Conservation (phyloP, 2,113 vertebrate species). For the Phalacrocorax pelagicus region DNA sequence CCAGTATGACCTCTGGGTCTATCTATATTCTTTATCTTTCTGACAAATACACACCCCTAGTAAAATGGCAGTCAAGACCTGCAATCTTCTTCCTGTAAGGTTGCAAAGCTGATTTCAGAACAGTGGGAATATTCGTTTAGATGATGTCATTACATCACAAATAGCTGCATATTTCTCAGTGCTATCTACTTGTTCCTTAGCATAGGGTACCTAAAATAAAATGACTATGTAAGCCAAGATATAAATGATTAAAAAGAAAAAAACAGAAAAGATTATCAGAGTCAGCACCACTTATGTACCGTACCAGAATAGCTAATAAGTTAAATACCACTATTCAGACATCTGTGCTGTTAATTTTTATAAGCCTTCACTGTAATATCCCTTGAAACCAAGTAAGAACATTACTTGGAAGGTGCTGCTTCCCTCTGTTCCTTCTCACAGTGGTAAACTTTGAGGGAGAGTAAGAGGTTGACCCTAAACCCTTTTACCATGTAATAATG, state of each 20-base stretch:
- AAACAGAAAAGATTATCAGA: background rate
- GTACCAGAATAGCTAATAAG: conserved; percentile 38
- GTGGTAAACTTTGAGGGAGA: background rate
- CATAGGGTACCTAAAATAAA: conserved; percentile 24
- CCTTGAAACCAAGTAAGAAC: background rate
- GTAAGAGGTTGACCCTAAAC: background rate
- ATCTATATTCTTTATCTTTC: background rate
- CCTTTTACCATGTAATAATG: background rate
- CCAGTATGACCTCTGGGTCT: background rate
- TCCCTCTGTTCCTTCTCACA: background rate
- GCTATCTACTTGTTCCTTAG: background rate
- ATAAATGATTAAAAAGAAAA: background rate
- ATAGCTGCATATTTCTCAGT: background rate
- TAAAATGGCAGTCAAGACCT: background rate
- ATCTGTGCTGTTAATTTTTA: conserved; percentile 23
- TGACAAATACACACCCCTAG: background rate
- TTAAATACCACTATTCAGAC: conserved; percentile 7
- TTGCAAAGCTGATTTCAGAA: background rate
- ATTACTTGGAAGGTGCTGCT: background rate
- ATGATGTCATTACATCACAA: background rate
- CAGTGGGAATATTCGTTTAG: conserved; percentile 16
- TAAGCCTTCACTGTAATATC: background rate
- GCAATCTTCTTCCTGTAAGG: background rate
- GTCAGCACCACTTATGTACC: background rate
- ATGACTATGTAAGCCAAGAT: background rate